Conservation (phyloP, 1,140 invertebrate genomes). For the Drosophila azteca region DNA sequence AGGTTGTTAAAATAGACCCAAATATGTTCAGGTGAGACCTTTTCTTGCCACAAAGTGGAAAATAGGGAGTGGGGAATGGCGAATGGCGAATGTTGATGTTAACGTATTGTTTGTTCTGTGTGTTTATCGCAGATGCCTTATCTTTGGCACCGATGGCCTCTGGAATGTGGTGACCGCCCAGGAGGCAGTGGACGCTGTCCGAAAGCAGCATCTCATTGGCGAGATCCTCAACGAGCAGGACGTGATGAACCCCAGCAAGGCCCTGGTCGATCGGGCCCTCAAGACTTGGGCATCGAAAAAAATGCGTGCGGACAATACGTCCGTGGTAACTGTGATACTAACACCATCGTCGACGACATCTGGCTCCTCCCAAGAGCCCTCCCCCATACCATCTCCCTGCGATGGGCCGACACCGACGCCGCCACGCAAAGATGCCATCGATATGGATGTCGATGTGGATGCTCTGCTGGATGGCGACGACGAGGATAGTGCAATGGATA, state of each 20-base stretch:
- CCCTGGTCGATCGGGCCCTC: constrained; percentile 93
- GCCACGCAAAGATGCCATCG: not conserved
- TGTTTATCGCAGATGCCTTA: constrained; percentile 90
- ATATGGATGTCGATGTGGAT: constrained; percentile 30
- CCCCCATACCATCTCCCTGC: not conserved
- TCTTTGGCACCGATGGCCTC: constrained; percentile 97
- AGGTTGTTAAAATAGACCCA: constrained; percentile 93
- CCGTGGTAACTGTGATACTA: constrained; percentile 95
- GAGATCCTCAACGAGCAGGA: constrained; percentile 83
- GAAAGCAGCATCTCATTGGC: constrained; percentile 91
- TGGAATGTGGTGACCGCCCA: constrained; percentile 97
- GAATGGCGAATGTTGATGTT: not conserved
- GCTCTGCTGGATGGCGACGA: constrained; percentile 33
- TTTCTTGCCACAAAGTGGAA: not conserved
- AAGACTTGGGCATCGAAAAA: constrained; percentile 90
- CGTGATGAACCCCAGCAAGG: constrained; percentile 92
- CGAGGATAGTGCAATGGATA: constrained; percentile 23
- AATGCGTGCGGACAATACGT: constrained; percentile 97
- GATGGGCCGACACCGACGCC: not conserved
- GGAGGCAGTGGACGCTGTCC: constrained; percentile 93
- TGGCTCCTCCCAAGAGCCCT: not conserved
- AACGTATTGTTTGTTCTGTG: no score
- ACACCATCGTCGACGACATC: constrained; percentile 91
- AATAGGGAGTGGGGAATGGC: no score
- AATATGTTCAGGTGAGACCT: constrained; percentile 85